These are phyloP conservation scores for Eubasilissa splendida DNA, from an alignment of 2,888 invertebrate genomes.

Conservation along the genomic window DNA sequence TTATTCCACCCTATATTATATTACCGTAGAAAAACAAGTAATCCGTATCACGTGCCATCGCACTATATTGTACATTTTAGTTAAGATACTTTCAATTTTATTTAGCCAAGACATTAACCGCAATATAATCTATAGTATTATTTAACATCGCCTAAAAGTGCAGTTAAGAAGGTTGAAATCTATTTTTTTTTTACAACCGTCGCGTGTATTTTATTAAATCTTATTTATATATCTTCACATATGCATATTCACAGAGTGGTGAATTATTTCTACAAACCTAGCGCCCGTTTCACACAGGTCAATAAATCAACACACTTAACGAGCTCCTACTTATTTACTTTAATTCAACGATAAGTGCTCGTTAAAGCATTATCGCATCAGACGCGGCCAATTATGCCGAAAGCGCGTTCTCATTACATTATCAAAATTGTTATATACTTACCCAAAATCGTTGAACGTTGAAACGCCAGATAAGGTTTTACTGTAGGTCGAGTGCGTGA, in stretches of 20 bases:
- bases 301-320: conserved; percentile 29
- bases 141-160: too few relatives aligned
- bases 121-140: too few relatives aligned
- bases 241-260: neutral
- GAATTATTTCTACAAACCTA: conserved; percentile 30
- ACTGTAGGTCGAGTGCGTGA: conserved; percentile 36
- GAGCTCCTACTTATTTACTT: conserved; percentile 19
- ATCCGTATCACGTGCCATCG: too few relatives aligned
- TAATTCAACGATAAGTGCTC: conserved; percentile 27
- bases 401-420: conserved; percentile 40
- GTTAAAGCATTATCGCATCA: conserved; percentile 37
- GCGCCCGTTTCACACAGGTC: conserved; percentile 22
- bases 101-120: too few relatives aligned
- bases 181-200: too few relatives aligned
- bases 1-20: too few relatives aligned
- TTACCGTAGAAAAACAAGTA: too few relatives aligned
- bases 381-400: conserved; percentile 37
- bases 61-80: too few relatives aligned
- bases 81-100: too few relatives aligned
- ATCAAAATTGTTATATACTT: conserved; percentile 36
- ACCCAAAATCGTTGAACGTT: conserved; percentile 20
- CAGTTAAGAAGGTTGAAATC: too few relatives aligned
- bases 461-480: conserved; percentile 41
- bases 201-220: too few relatives aligned
- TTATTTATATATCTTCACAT: too few relatives aligned